These are phyloP conservation scores for Epizoanthus ramosus DNA, from an alignment of 92 coral and sea anemone genomes.

Conservation along the genomic window DNA sequence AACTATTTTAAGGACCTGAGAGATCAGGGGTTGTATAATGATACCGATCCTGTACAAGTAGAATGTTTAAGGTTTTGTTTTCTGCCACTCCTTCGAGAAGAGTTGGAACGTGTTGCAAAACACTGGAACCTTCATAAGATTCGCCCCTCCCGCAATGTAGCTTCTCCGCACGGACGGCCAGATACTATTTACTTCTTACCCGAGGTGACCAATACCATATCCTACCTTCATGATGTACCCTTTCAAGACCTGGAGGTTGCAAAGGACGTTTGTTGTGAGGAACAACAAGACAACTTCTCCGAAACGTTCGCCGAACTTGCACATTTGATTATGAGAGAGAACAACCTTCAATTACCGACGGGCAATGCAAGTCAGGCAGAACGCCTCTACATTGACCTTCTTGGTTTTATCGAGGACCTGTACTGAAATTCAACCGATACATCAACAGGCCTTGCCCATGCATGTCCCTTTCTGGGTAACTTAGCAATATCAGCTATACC, in stretches of 20 bases:
- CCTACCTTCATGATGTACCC: conserved; percentile 49
- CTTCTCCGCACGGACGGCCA: conserved; percentile 66
- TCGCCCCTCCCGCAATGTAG: conserved; percentile 67
- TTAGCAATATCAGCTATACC: too few relatives aligned
- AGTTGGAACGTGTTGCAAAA: conserved; percentile 51
- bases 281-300: conserved; percentile 41
- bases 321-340: conserved; percentile 50
- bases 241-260: conserved; percentile 54
- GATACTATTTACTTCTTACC: conserved; percentile 57
- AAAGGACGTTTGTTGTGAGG: conserved; percentile 59
- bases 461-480: too few relatives aligned
- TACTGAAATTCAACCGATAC: not conserved
- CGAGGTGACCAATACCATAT: conserved; percentile 50
- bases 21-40: conserved; percentile 55
- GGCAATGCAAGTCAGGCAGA: conserved; percentile 45
- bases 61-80: conserved; percentile 69
- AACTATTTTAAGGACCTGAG: conserved; percentile 50
- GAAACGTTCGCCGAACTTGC: conserved; percentile 50
- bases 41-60: conserved; percentile 52
- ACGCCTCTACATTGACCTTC: conserved; percentile 52
- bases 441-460: too few relatives aligned
- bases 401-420: conserved; percentile 50
- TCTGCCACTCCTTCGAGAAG: conserved; percentile 47
- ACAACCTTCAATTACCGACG: conserved; percentile 42
- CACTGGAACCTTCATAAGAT: conserved; percentile 71